phyloP scores from a whole-genome alignment of 1,140 invertebrate species.

The Mercenaria mercenaria region DNA sequence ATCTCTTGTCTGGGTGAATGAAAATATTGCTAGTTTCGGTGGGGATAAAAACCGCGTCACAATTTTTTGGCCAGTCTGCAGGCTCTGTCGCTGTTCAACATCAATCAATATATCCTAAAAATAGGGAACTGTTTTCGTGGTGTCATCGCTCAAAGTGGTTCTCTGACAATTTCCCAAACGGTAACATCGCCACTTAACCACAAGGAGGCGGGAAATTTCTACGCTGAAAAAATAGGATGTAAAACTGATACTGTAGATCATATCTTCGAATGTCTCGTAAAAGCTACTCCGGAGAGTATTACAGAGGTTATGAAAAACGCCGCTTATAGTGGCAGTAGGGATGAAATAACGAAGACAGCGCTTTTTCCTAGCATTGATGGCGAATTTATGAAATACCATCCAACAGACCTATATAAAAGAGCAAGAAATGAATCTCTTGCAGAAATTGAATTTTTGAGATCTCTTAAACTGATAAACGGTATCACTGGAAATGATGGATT shows the following conservation, averaged over 20 bases:
- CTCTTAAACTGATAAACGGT: slow-evolving; percentile 52
- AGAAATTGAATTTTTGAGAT: not conserved
- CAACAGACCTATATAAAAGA: slow-evolving; percentile 7
- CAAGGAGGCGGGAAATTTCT: not conserved
- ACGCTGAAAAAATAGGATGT: not conserved
- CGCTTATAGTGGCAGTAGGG: too few species aligned
- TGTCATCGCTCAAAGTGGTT: slow-evolving; percentile 61
- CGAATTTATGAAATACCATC: slow-evolving; percentile 25
- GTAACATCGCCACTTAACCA: too few species aligned
- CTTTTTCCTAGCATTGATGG: slow-evolving; percentile 20
- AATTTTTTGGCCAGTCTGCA: slow-evolving; percentile 97
- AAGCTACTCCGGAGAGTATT: too few species aligned
- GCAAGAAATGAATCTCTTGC: not conserved
- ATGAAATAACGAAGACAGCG: not conserved
- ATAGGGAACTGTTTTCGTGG: slow-evolving; percentile 59
- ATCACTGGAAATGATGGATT: slow-evolving; percentile 12
- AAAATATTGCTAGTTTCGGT: slow-evolving; percentile 95
- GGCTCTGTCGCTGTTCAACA: slow-evolving; percentile 96
- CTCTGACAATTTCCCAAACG: not conserved
- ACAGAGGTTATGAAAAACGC: not conserved
- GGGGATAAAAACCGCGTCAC: slow-evolving; percentile 98
- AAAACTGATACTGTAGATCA: not conserved
- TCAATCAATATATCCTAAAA: slow-evolving; percentile 86
- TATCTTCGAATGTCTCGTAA: not conserved
- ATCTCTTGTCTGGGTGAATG: slow-evolving; percentile 91